Evolutionary conservation across 2,797 vertebrate species (phyloP), one percentile per base, ranked within the genome.

Genomic region (Oreochromis mossambicus): DNA sequence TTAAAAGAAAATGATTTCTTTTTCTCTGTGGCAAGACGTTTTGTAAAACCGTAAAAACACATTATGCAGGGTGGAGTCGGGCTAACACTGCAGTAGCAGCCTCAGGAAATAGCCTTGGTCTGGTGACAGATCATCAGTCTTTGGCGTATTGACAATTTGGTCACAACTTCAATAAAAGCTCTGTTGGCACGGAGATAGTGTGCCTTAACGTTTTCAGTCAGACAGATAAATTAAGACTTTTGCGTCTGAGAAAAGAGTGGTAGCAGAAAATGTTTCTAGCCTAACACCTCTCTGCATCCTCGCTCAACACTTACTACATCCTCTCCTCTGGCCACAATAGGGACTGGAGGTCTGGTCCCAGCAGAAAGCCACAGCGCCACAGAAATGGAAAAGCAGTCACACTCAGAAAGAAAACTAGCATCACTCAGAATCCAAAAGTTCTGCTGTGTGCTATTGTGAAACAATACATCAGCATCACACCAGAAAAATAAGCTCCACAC

Each of bases 121-220:
- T 21, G 6, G 7, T 80, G 43, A 29, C 26, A 24, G 6, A 55
- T 48, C 46, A 70, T 81, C 66, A 66, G 54, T 82, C 80, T 79
- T 56, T 77, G 68, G 68, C 43, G 4, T 32, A 73, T 12, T 50
- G 43, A 73, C 15, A 73, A 32, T 73, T 48, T 75, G 29, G 58
- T 48, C 76, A 56, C 63, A 21, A 78, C 26, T 86, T 81, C 32
- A 77, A 88, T 84, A 85, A 78, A 84, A 46, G n/a, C 77, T 52
- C 26, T 34, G 54, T 77, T 83, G 51, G 55, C 66, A 15, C 48
- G 24, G 81, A 58, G 58, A 85, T 41, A 80, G 55, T 73, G 38
- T 76, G 78, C 34, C 63, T 36, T 8, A 73, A n/a, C 6, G 48
- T 82, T 88, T 86, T 78, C 15, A 70, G 36, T n/a, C 17, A 83